Evolutionary conservation across 92 coral and sea anemone genomes (phyloP), one percentile per base, ranked within the genome.

Genomic region (Plumapathes pennacea): DNA sequence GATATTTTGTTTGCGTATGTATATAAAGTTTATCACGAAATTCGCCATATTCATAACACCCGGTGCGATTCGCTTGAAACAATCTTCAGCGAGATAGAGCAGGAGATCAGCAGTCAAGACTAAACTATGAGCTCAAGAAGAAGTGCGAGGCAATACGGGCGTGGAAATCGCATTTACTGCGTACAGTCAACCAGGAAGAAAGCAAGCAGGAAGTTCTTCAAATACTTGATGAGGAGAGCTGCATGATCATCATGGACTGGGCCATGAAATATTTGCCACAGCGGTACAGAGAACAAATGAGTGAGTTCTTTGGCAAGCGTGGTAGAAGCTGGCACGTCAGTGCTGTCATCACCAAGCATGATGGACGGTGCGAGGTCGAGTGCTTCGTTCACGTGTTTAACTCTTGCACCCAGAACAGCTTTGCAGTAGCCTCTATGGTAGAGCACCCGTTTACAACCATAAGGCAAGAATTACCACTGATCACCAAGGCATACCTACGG

Each of bases 261-360:
- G 78, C 78, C 30, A 71, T 71, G 78, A 71, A 58, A 30, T 71
- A 57, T 38, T 33, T 71, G 5, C 78, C 78, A 21, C 45, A 46
- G 31, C 62, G 49, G 41, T 72, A 15, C 31, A 39, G 70, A 28
- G 79, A 72, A 38, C 25, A 69, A 19, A 69, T 57, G 56, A 45
- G 38, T n/a, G 69, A 71, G 32, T 71, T 74, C 71, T 79, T 71
- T 23, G 80, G 74, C 4, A 79, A 71, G 46, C 22, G 65, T 9
- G 79, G 85, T 9, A 41, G 61, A 28, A 69, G 73, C 19, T 78
- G 85, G 85, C 85, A 78, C 59, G 62, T 78, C 11, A 24, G 59
- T 46, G 67, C 69, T 6, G 72, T 61, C 18, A 47, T 42, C 10
- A 64, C 58, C 17, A 68, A 49, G 36, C 52, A 25, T 9, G 40